Base-by-base conservation (phyloP, 1,140 invertebrate genomes). In the Dufourea novaeangliae region DNA sequence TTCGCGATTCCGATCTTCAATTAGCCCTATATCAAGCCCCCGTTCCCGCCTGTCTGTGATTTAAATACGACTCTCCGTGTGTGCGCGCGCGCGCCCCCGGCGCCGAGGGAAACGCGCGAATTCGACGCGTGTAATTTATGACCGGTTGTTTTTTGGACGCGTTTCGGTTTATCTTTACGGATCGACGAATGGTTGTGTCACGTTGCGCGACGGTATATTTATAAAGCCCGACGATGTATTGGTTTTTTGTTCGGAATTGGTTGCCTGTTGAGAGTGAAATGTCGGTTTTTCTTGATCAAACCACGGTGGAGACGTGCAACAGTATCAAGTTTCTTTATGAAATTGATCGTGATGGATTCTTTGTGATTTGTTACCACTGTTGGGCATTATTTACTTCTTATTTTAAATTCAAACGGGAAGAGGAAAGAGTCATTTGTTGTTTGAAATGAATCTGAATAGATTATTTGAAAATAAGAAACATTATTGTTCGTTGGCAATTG, bases 11-110 rank as follows among this genome's bases (percentile, higher is more conserved):
- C 83, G 88, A 91, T 92, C 91, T 91, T 88, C 91, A 90, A 92
- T 92, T 92, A 92, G 89, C 91, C 91, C 88, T 91, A 91, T 90
- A 91, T 92, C 91, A 91, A 92, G 88, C 59, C 67, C 59, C 67
- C 52, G 8, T 25, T n/a, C n/a, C n/a, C 37, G 71, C 11, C 62
- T 67, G 62, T 25, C 50, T 12, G 62, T 74, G 71, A 74, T 74
- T 74, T 74, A 74, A 74, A 74, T 74, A 56, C 62, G 46, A n/a
- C 52, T 34, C 27, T 12, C 29, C n/a, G 37, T 44, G n/a, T n/a
- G n/a, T n/a, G n/a, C 41, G 54, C 37, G 20, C 56, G 11, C 20
- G 1, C 20, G n/a, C 50, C 50, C 22, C 25, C 27, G 7, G 34
- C 12, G 12, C 59, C n/a, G 46, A 50, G 14, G 25, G 25, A 64